A percentile compares a stretch with the other conserved stretches of the same genome.
These are phyloP conservation scores for Rhinolophus ferrumequinum DNA, from an alignment of 2,113 vertebrate species.

Conservation along the genomic window DNA sequence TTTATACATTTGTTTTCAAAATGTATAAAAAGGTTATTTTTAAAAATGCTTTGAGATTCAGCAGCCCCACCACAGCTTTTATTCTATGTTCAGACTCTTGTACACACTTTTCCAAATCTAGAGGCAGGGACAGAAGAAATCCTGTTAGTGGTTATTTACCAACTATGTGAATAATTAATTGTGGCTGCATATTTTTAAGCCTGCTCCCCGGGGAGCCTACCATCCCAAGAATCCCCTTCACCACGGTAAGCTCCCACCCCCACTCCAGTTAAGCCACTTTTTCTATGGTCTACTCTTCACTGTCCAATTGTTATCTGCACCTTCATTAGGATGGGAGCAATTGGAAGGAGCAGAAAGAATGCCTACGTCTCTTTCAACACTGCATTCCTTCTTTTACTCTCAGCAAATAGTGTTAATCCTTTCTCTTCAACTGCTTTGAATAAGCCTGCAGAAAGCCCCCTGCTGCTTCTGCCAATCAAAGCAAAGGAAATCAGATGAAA, in stretches of 20 bases:
- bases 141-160: neutral
- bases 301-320: neutral
- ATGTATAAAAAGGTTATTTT: constrained; percentile 3
- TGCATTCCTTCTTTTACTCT: constrained; percentile 24
- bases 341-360: neutral
- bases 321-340: constrained; percentile 5
- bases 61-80: neutral
- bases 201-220: neutral
- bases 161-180: neutral
- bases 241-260: neutral
- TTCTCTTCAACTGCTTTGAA: constrained; percentile 42
- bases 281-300: neutral
- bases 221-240: neutral
- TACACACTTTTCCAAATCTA: neutral
- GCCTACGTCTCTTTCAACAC: constrained; percentile 12
- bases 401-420: constrained; percentile 45
- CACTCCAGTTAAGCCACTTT: neutral
- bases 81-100: neutral
- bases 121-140: neutral
- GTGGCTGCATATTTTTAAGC: neutral
- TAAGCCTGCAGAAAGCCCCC: constrained; percentile 13
- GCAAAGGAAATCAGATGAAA: constrained; percentile 51
- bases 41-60: neutral
- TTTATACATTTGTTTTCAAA: constrained; percentile 14
- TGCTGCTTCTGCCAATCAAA: constrained; percentile 46